These are phyloP conservation scores for Sebastes umbrosus DNA, from an alignment of 2,797 vertebrate species.

Conservation along the genomic window DNA sequence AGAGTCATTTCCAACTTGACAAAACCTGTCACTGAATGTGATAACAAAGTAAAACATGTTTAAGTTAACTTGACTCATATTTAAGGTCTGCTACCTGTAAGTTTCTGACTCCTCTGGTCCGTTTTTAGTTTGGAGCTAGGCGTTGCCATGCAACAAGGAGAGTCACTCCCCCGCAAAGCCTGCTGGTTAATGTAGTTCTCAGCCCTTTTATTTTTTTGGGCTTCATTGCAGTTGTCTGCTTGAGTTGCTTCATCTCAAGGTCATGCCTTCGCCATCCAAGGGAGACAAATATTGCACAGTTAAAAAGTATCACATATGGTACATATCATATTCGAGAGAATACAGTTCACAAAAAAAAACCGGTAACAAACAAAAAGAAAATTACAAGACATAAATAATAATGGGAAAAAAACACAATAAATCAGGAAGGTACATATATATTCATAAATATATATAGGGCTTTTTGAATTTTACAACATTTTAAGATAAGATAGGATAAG, in stretches of 20 bases:
- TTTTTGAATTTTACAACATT: too few species aligned
- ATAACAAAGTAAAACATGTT: background rate
- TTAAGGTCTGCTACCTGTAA: background rate
- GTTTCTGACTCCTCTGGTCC: background rate
- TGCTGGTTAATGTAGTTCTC: constrained; percentile 35
- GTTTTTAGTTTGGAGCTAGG: constrained; percentile 6
- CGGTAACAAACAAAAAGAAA: too few species aligned
- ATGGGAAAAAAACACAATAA: too few species aligned
- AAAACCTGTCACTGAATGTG: too few species aligned
- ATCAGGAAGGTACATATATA: too few species aligned
- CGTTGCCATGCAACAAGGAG: constrained; percentile 51
- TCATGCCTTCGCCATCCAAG: background rate
- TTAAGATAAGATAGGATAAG: too few species aligned
- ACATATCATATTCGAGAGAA: too few species aligned
- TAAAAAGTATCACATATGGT: too few species aligned
- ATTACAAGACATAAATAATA: too few species aligned
- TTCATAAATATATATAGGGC: too few species aligned
- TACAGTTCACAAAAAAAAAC: too few species aligned
- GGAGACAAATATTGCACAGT: background rate
- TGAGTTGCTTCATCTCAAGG: background rate
- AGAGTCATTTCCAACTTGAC: background rate
- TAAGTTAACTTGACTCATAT: background rate
- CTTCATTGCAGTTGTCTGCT: background rate
- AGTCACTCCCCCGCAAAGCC: background rate
- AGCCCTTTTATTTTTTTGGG: background rate